Base-by-base conservation (phyloP, 2,113 vertebrate genomes). In the Ibidorhyncha struthersii region DNA sequence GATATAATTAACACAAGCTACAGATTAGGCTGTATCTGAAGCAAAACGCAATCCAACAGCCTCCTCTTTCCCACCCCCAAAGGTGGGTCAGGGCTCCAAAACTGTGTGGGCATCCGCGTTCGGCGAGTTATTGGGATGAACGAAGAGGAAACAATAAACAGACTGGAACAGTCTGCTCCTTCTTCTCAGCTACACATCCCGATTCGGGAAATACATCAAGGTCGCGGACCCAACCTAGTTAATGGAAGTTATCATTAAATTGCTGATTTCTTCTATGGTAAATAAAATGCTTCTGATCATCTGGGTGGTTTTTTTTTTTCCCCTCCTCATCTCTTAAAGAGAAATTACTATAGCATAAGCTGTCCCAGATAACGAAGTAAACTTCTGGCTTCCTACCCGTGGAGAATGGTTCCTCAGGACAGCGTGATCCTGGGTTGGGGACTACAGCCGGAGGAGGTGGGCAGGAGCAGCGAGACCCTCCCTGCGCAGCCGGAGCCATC, bases 311-410 rank as follows among this genome's bases (percentile, higher is more conserved):
- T 49, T 73, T 74, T 61, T n/a, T n/a, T 62, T 69, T 83, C 89
- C 93, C 89, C 90, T 82, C 62, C 85, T 89, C 89, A 29, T 55
- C 82, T 95, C 89, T 93, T 89, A 93, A 94, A 97, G 96, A 95
- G 77, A 97, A 96, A 97, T 97, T 90, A 89, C 95, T 85, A 95
- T 66, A 91, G 40, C 97, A 95, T 90, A 97, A 96, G 59, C 94
- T 91, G 96, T 96, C 98, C 96, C 93, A 97, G 90, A 94, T 93
- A 89, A 97, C 53, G 62, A 98, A 97, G 89, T 77, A 97, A 91
- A 90, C 82, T 93, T 96, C 91, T 97, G 97, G 97, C 97, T 97
- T 97, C 25, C 47, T 47, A 93, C 40, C 92, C 73, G 22, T 41
- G 66, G 96, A 97, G 98, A 97, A 98, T 93, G 79, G 30, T 16